Conservation (phyloP, 2,113 vertebrate genomes). For the Crotalus helleri region DNA sequence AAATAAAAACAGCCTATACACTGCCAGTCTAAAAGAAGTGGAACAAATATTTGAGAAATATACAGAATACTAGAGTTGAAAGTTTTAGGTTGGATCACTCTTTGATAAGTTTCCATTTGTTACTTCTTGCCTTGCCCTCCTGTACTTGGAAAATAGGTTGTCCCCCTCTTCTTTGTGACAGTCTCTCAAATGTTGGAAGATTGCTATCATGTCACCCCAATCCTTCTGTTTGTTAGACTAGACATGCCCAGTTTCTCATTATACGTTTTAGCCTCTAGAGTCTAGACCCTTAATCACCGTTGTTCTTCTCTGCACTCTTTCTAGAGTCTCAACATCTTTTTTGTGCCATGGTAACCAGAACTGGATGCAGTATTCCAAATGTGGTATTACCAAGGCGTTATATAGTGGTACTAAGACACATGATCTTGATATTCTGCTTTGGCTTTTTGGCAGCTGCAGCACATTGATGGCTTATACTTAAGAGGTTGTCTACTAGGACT, state of each 20-base stretch:
- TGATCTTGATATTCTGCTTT: neutral
- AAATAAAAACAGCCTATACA: neutral
- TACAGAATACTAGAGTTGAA: neutral
- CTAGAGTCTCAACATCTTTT: neutral
- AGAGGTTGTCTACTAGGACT: neutral
- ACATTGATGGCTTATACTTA: neutral
- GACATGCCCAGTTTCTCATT: neutral
- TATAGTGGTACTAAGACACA: neutral
- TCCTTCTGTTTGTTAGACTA: neutral
- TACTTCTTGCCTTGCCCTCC: neutral
- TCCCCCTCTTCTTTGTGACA: neutral
- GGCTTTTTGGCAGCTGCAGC: neutral
- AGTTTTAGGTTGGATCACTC: neutral
- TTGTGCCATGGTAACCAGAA: neutral
- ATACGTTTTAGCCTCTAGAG: neutral
- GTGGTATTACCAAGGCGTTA: neutral
- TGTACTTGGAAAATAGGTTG: neutral
- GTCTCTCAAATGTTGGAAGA: neutral
- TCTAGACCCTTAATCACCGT: neutral
- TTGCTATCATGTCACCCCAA: neutral
- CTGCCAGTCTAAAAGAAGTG: neutral
- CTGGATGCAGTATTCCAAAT: neutral
- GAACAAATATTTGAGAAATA: neutral
- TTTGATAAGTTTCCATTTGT: neutral
- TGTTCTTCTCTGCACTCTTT: neutral